Percentiles rank a stretch among this genome's conserved stretches.
phyloP scores from a whole-genome alignment of 2,797 vertebrate genomes.

The Tokudaia muenninki region DNA sequence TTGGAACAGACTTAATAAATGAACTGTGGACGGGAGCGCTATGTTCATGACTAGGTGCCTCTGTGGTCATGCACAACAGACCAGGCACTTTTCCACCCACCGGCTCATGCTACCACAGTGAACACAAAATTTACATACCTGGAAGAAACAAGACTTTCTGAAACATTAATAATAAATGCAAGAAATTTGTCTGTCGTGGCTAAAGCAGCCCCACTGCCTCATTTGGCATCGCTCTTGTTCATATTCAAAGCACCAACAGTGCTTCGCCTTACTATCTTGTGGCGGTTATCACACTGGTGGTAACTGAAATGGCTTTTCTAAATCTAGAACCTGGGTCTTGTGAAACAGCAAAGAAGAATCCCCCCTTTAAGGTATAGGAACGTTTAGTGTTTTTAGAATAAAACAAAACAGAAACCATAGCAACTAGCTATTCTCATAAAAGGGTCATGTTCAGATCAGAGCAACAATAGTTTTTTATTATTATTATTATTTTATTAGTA shows the following conservation, averaged over 20 bases:
- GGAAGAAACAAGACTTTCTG: constrained; percentile 68
- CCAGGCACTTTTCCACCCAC: background rate
- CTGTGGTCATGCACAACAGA: background rate
- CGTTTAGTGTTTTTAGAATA: constrained; percentile 4
- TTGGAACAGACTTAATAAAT: constrained; percentile 34
- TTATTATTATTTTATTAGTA: background rate
- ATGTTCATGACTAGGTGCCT: background rate
- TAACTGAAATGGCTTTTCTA: background rate
- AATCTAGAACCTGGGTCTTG: background rate
- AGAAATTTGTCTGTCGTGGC: constrained; percentile 6
- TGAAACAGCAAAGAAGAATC: background rate
- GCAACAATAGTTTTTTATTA: background rate
- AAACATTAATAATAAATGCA: constrained; percentile 56
- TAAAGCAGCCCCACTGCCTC: constrained; percentile 24
- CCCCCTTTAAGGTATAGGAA: background rate
- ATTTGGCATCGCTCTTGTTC: background rate
- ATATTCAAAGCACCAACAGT: background rate
- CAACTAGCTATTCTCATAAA: background rate
- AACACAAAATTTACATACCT: constrained; percentile 66
- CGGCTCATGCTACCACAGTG: constrained; percentile 29
- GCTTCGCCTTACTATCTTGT: background rate
- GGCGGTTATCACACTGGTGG: background rate
- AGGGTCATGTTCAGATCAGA: background rate
- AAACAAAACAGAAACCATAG: constrained; percentile 9
- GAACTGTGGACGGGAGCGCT: background rate